Evolutionary conservation across 2,113 vertebrate genomes (phyloP).

Genomic region (Donacobius atricapilla): DNA sequence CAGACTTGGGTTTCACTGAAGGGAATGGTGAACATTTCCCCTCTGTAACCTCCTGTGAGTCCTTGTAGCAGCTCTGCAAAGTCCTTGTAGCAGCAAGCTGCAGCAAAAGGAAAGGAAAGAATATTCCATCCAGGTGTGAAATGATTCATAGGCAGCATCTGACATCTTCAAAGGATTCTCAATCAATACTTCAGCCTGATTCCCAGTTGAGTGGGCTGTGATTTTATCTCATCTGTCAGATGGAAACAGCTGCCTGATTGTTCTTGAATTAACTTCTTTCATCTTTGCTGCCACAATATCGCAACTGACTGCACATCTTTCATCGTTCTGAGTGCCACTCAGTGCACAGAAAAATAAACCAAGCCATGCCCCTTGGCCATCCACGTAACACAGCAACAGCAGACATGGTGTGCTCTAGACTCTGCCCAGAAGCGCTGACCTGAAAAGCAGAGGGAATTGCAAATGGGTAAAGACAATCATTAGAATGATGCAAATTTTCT

Average conservation of each 20-base stretch:
- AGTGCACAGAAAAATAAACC: conserved; percentile 16
- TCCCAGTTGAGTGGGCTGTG: background rate
- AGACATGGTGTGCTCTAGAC: conserved; percentile 62
- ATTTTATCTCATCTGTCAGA: conserved; percentile 52
- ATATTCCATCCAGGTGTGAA: conserved; percentile 61
- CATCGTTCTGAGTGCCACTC: background rate
- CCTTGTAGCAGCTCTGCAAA: background rate
- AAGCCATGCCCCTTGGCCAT: background rate
- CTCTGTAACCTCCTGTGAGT: background rate
- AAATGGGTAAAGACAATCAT: background rate
- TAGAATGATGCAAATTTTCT: background rate
- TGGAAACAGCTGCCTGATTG: conserved; percentile 27
- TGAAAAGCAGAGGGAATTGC: conserved; percentile 44
- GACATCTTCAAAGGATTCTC: conserved; percentile 55
- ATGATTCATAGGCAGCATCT: conserved; percentile 65
- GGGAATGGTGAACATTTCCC: background rate
- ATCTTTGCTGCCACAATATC: conserved; percentile 9
- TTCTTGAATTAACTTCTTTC: conserved; percentile 7
- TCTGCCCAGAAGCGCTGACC: conserved; percentile 86
- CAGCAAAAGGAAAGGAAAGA: background rate
- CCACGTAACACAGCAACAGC: background rate
- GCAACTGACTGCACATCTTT: background rate
- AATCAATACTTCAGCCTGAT: conserved; percentile 35
- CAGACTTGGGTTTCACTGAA: background rate
- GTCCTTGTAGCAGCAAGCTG: conserved; percentile 18